These are phyloP conservation scores for Drosophila melanocephala DNA, from an alignment of 2,888 invertebrate genomes.

Conservation along the genomic window DNA sequence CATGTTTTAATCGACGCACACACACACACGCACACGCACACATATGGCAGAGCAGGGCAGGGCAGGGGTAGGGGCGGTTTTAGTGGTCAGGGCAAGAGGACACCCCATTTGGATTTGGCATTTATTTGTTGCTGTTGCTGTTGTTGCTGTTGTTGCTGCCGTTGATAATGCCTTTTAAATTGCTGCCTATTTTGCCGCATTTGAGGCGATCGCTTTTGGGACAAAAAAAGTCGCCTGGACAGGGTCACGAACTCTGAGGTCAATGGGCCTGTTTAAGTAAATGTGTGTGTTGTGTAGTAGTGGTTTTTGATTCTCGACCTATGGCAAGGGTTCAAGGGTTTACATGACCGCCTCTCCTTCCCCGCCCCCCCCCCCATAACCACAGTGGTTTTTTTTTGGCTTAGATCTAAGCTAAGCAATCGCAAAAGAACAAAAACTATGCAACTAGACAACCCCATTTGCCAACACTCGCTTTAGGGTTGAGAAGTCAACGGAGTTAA, in stretches of 20 bases:
- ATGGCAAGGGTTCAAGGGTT: constrained; percentile 21
- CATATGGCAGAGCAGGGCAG: neutral
- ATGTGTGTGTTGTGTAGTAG: constrained; percentile 10
- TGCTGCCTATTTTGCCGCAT: constrained; percentile 71
- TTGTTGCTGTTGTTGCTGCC: constrained; percentile 12
- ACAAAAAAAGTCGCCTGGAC: constrained; percentile 40
- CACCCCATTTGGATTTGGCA: constrained; percentile 30
- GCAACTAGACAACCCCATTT: neutral
- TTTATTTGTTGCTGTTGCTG: constrained; percentile 20
- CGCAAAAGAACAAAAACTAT: constrained; percentile 4
- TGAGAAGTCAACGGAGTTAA: constrained; percentile 46
- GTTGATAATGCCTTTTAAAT: constrained; percentile 68
- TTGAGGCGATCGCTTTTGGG: constrained; percentile 73
- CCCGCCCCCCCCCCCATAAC: neutral
- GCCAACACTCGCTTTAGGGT: constrained; percentile 8
- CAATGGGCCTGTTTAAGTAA: constrained; percentile 42
- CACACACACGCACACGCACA: constrained; percentile 10
- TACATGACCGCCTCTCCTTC: neutral
- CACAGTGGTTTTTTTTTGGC: neutral
- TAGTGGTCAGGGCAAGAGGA: constrained; percentile 26
- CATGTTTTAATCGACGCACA: constrained; percentile 63
- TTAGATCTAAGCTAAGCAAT: constrained; percentile 20
- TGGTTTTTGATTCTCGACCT: constrained; percentile 37
- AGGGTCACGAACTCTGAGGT: constrained; percentile 34
- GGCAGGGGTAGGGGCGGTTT: constrained; percentile 12